phyloP scores from a whole-genome alignment of 2,888 invertebrate genomes.

The Myathropa florea region DNA sequence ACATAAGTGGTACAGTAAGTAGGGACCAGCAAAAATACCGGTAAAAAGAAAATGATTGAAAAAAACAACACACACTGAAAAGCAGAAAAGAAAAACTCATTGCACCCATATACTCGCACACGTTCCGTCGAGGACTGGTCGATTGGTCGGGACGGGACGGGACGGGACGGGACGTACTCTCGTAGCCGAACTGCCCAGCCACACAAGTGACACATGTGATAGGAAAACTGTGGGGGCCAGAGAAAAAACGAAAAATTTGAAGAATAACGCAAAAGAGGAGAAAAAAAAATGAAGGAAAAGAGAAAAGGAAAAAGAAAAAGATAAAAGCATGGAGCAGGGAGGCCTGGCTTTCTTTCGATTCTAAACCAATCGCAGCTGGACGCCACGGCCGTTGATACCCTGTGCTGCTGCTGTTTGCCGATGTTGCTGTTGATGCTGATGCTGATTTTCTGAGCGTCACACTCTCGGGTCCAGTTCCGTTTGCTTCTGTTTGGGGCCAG shows the following conservation, averaged over 20 bases:
- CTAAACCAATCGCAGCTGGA: conserved; percentile 72
- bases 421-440: conserved; percentile 65
- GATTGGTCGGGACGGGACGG: not conserved
- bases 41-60: conserved; percentile 62
- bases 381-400: conserved; percentile 59
- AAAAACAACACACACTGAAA: conserved; percentile 28
- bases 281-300: conserved; percentile 22
- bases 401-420: conserved; percentile 52
- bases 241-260: conserved; percentile 51
- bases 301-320: conserved; percentile 5
- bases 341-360: conserved; percentile 72
- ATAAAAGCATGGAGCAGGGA: conserved; percentile 65
- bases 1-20: conserved; percentile 67
- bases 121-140: not conserved
- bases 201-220: conserved; percentile 69
- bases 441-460: conserved; percentile 70
- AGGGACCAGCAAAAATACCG: conserved; percentile 65
- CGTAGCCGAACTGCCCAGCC: conserved; percentile 23
- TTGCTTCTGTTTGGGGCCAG: conserved; percentile 67
- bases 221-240: conserved; percentile 55
- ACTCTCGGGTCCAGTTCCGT: conserved; percentile 64
- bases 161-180: conserved; percentile 11
- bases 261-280: conserved; percentile 15
- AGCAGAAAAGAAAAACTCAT: conserved; percentile 22
- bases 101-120: conserved; percentile 56